phyloP scores from a whole-genome alignment of 2,113 vertebrate genomes.

The Thryonomys swinderianus region DNA sequence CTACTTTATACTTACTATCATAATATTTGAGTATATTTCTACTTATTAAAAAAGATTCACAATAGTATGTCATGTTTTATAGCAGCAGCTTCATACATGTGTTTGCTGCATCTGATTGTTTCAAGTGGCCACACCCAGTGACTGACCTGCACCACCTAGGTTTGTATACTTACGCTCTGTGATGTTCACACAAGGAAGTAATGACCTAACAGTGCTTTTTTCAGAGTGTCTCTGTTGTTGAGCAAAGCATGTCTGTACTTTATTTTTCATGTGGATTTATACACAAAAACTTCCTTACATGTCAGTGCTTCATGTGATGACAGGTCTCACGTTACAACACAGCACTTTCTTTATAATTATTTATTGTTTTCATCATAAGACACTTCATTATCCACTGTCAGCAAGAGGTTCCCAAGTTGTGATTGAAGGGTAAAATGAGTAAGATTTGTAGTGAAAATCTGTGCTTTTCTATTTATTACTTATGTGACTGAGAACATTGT shows the following conservation, averaged over 20 bases:
- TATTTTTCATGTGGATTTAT: not conserved
- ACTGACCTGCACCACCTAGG: not conserved
- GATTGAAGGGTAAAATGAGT: not conserved
- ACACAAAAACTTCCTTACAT: not conserved
- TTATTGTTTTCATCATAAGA: not conserved
- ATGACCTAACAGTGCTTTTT: not conserved
- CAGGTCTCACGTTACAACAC: not conserved
- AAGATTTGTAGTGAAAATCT: constrained; percentile 15
- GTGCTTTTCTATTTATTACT: not conserved
- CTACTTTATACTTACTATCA: not conserved
- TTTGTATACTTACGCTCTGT: not conserved
- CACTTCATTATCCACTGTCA: constrained; percentile 18
- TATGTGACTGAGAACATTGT: not conserved
- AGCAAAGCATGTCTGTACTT: not conserved
- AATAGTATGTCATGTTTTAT: not conserved
- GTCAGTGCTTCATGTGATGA: not conserved
- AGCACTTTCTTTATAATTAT: not conserved
- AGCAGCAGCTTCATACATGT: not conserved
- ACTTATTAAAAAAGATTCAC: not conserved
- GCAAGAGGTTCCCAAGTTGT: not conserved
- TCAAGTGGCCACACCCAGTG: not conserved
- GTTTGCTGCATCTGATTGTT: not conserved
- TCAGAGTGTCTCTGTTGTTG: not conserved
- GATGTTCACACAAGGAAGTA: not conserved
- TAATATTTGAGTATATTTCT: not conserved